phyloP scores from a whole-genome alignment of 2,888 invertebrate species.

The Sericinus montela region DNA sequence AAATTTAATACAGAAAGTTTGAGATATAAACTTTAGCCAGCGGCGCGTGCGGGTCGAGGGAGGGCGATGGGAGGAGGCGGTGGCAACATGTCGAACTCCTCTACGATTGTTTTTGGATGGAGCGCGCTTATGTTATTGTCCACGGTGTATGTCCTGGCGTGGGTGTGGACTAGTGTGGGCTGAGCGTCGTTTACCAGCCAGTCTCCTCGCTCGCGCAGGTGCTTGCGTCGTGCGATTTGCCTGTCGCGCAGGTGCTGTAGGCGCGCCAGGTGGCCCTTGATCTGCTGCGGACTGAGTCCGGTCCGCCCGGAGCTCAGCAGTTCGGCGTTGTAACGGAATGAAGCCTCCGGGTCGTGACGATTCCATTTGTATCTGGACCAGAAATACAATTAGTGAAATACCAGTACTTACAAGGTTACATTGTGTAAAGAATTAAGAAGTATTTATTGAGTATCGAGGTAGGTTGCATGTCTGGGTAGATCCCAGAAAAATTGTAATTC shows the following conservation, averaged over 20 bases:
- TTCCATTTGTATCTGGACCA: constrained; percentile 66
- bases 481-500: too few species aligned
- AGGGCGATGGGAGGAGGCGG: constrained; percentile 41
- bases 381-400: too few species aligned
- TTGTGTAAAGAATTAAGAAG: too few species aligned
- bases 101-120: constrained; percentile 80
- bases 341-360: constrained; percentile 66
- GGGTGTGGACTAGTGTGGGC: constrained; percentile 63
- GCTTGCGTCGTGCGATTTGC: constrained; percentile 56
- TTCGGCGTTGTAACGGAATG: constrained; percentile 61
- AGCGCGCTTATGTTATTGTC: constrained; percentile 75
- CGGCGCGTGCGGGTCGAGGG: constrained; percentile 37
- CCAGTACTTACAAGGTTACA: too few species aligned
- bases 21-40: constrained; percentile 29
- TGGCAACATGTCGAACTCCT: constrained; percentile 69
- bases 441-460: too few species aligned
- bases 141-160: constrained; percentile 74
- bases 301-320: constrained; percentile 63
- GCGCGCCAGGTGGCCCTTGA: constrained; percentile 58
- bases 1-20: neutral
- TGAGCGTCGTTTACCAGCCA: constrained; percentile 59
- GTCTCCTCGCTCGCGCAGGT: constrained; percentile 46
- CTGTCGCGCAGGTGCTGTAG: constrained; percentile 62
- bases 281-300: constrained; percentile 59
- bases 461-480: too few species aligned